Evolutionary conservation across 2,113 vertebrate genomes (phyloP).

Genomic region (Camelus dromedarius): DNA sequence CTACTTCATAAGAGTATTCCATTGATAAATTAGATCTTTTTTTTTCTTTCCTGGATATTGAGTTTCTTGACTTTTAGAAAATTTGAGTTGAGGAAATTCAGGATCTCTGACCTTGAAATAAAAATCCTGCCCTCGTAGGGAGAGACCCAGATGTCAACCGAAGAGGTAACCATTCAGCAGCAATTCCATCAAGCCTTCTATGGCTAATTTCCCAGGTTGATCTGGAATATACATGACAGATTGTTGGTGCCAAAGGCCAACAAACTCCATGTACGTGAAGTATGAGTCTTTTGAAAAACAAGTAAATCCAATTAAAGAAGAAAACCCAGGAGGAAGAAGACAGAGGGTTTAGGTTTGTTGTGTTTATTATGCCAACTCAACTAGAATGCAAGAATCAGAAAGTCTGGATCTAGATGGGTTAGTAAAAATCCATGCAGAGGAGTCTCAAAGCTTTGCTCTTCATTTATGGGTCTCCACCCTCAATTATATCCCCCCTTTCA

Average conservation of each 20-base stretch:
- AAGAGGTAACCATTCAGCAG: neutral
- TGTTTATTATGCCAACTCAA: neutral
- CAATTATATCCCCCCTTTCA: neutral
- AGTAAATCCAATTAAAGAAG: constrained; percentile 33
- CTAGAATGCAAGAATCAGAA: neutral
- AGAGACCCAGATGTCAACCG: neutral
- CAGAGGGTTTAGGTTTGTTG: neutral
- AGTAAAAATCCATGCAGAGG: neutral
- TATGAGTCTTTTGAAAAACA: constrained; percentile 26
- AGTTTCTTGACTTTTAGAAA: neutral
- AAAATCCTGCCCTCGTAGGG: neutral
- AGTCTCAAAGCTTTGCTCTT: neutral
- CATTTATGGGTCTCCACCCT: neutral
- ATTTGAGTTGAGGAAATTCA: constrained; percentile 29
- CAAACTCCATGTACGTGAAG: neutral
- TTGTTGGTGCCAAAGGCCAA: constrained; percentile 15
- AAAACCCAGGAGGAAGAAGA: neutral
- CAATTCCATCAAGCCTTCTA: neutral
- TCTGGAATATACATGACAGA: constrained; percentile 27
- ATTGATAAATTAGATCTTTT: neutral
- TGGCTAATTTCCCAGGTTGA: neutral
- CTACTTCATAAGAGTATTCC: neutral
- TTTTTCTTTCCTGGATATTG: neutral
- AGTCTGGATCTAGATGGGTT: neutral
- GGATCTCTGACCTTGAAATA: constrained; percentile 32